A percentile compares a stretch with the other conserved stretches of the same genome.
phyloP scores from a whole-genome alignment of 2,888 invertebrate genomes.

The Andrena marginata region DNA sequence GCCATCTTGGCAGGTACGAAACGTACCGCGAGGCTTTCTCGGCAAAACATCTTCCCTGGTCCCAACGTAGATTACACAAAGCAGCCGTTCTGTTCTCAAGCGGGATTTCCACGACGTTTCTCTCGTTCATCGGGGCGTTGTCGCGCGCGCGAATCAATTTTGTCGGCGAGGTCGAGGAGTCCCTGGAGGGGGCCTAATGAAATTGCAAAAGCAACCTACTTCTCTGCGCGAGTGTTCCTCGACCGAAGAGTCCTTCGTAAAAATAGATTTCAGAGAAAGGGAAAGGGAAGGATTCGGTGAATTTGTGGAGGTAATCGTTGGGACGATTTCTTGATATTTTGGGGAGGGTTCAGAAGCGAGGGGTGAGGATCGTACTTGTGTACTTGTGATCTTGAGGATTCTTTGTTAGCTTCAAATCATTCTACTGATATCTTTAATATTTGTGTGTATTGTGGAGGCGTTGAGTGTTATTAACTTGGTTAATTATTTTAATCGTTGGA shows the following conservation, averaged over 20 bases:
- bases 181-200: slow-evolving; percentile 22
- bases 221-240: background rate
- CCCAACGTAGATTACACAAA: background rate
- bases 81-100: slow-evolving; percentile 21
- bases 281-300: background rate
- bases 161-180: slow-evolving; percentile 27
- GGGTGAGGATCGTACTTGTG: background rate
- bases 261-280: background rate
- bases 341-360: too few species aligned
- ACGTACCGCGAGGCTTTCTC: slow-evolving; percentile 40
- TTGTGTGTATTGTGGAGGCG: background rate
- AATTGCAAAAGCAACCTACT: slow-evolving; percentile 49
- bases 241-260: background rate
- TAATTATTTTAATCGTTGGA: too few species aligned
- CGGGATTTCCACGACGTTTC: slow-evolving; percentile 22
- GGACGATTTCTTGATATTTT: background rate
- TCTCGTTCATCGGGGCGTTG: slow-evolving; percentile 23
- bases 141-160: slow-evolving; percentile 39
- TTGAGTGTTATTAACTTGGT: too few species aligned
- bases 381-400: too few species aligned
- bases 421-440: background rate
- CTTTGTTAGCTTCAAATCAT: background rate
- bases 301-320: background rate
- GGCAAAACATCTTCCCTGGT: slow-evolving; percentile 12
- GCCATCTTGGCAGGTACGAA: slow-evolving; percentile 64